phyloP scores from a whole-genome alignment of 1,140 invertebrate genomes.

The Drosophila rufa region DNA sequence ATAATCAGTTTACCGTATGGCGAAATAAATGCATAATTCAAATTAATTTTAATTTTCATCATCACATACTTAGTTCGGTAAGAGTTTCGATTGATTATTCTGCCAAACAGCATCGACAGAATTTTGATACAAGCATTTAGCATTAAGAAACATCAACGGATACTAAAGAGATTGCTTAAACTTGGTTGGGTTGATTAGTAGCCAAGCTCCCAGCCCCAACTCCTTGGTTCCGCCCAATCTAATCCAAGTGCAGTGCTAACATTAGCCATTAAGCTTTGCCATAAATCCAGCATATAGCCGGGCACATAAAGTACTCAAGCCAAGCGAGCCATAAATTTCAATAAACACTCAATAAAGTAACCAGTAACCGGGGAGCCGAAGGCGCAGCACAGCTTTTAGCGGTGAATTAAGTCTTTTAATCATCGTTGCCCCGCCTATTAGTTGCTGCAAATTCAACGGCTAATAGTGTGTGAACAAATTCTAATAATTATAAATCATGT shows the following conservation, averaged over 20 bases:
- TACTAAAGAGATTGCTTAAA: background rate
- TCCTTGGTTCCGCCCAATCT: background rate
- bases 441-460: constrained; percentile 39
- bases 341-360: constrained; percentile 71
- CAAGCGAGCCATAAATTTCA: constrained; percentile 65
- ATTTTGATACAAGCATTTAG: background rate
- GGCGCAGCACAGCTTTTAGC: constrained; percentile 28
- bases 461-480: constrained; percentile 55
- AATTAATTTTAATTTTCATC: constrained; percentile 35
- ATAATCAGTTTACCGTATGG: constrained; percentile 32
- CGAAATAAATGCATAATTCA: constrained; percentile 48
- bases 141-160: background rate
- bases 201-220: background rate
- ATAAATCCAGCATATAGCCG: constrained; percentile 56
- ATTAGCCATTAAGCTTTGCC: constrained; percentile 56
- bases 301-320: constrained; percentile 58
- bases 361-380: background rate
- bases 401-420: constrained; percentile 63
- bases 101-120: background rate
- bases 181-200: constrained; percentile 5
- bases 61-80: constrained; percentile 18
- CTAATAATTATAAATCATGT: constrained; percentile 53
- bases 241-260: constrained; percentile 28
- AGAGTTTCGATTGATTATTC: no score
- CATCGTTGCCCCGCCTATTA: constrained; percentile 34